These are phyloP conservation scores for Leiothrix lutea DNA, from an alignment of 2,113 vertebrate species.

Conservation along the genomic window DNA sequence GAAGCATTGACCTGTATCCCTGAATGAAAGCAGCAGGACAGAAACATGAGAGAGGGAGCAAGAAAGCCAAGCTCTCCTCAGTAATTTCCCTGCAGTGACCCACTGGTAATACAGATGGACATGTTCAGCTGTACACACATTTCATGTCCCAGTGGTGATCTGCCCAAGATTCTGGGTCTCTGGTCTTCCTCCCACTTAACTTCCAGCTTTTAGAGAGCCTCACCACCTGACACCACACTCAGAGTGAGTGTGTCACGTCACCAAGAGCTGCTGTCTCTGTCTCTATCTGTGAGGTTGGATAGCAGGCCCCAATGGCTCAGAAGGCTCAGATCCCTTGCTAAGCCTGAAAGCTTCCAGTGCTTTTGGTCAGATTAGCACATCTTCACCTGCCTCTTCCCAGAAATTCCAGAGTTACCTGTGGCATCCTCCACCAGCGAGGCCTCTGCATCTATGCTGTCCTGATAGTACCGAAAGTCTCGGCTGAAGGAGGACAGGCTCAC, in stretches of 20 bases:
- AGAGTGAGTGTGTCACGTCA: accelerated
- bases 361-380: neutral
- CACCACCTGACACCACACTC: neutral
- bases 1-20: constrained; percentile 26
- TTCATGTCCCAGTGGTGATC: neutral
- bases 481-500: constrained; percentile 62
- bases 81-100: neutral
- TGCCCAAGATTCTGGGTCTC: neutral
- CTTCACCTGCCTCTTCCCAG: neutral
- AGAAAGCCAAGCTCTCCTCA: neutral
- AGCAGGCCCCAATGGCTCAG: neutral
- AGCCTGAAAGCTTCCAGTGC: neutral
- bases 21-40: neutral
- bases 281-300: neutral
- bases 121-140: neutral
- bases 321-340: neutral
- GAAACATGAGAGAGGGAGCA: neutral
- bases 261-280: neutral
- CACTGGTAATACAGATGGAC: neutral
- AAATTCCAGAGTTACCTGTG: constrained; percentile 51
- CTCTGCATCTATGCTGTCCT: constrained; percentile 4
- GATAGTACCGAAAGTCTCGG: constrained; percentile 7
- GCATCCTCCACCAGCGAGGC: constrained; percentile 45
- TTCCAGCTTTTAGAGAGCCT: neutral
- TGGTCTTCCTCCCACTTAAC: neutral